These are phyloP conservation scores for Nasonovia ribisnigri DNA, from an alignment of 2,888 invertebrate species.

Conservation along the genomic window DNA sequence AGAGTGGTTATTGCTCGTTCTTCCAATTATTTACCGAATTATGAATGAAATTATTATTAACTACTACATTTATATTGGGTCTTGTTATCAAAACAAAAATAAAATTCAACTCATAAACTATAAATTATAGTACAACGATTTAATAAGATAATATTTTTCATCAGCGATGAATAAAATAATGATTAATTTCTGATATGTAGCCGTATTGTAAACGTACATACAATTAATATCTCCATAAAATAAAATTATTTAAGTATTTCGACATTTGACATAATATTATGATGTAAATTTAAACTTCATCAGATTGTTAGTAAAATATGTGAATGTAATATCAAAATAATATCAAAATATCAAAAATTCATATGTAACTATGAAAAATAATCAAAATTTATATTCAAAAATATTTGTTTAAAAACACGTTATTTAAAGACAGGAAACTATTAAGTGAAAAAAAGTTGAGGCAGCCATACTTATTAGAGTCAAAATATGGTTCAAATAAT, in stretches of 20 bases:
- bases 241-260: background rate
- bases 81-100: background rate
- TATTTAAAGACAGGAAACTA: too few relatives aligned
- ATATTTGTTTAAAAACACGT: too few relatives aligned
- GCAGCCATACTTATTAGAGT: too few relatives aligned
- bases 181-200: background rate
- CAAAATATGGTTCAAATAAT: too few relatives aligned
- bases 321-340: too few relatives aligned
- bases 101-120: background rate
- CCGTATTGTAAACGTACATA: background rate
- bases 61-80: background rate
- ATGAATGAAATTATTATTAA: background rate
- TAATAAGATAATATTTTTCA: background rate
- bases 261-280: background rate
- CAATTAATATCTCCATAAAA: background rate
- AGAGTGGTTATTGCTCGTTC: background rate
- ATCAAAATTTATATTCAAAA: too few relatives aligned
- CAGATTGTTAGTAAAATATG: too few relatives aligned
- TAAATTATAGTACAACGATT: background rate
- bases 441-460: too few relatives aligned
- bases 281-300: background rate
- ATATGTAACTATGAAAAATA: background rate
- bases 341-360: too few relatives aligned
- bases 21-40: background rate
- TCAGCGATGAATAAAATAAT: background rate